These are phyloP conservation scores for Syrphus vitripennis DNA, from an alignment of 2,888 invertebrate species.

Conservation along the genomic window DNA sequence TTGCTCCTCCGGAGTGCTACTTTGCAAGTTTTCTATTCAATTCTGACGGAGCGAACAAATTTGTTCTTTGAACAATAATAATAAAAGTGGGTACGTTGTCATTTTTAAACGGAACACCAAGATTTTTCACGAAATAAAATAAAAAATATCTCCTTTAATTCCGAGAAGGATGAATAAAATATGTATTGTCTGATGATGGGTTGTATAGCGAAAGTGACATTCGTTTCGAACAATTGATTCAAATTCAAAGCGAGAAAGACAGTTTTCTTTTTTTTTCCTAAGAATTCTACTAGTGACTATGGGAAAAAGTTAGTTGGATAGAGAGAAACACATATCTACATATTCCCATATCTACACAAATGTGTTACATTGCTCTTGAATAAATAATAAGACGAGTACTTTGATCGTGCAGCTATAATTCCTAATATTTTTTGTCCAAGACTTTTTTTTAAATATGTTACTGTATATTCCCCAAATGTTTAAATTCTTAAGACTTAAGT, in stretches of 20 bases:
- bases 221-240: slow-evolving; percentile 2
- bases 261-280: too few species aligned
- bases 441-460: too few species aligned
- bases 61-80: slow-evolving; percentile 36
- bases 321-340: too few species aligned
- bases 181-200: background rate
- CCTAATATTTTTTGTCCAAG: too few species aligned
- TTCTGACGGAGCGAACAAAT: slow-evolving; percentile 25
- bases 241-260: background rate
- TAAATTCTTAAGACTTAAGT: too few species aligned
- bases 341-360: too few species aligned
- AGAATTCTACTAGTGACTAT: background rate
- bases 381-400: too few species aligned
- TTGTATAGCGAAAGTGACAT: background rate
- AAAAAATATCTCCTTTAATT: background rate
- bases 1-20: slow-evolving; percentile 29
- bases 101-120: slow-evolving; percentile 28
- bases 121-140: background rate
- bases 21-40: slow-evolving; percentile 28
- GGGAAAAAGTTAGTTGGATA: background rate
- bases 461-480: too few species aligned
- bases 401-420: too few species aligned
- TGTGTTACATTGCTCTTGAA: too few species aligned
- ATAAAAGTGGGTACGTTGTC: slow-evolving; percentile 33
- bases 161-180: background rate